A percentile compares a stretch with the other conserved stretches of the same genome.
Conservation (phyloP, 2,888 invertebrate genomes). For the Tineola bisselliella region DNA sequence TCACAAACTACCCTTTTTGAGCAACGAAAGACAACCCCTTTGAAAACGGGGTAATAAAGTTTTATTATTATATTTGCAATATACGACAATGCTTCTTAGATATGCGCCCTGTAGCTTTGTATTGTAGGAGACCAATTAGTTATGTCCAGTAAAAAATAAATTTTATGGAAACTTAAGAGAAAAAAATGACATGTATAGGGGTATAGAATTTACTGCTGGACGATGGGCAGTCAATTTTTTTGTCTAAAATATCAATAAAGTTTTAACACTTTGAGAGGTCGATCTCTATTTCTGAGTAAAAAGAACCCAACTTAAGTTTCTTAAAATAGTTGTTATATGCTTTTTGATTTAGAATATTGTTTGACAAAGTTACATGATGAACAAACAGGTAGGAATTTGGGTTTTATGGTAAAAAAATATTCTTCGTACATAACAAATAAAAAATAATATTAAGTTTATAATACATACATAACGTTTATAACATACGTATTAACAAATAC, state of each 20-base stretch:
- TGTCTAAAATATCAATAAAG: constrained; percentile 49
- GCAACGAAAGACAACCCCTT: constrained; percentile 54
- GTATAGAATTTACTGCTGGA: constrained; percentile 48
- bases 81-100: constrained; percentile 42
- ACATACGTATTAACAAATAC: no score
- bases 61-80: constrained; percentile 66
- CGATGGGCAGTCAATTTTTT: constrained; percentile 40
- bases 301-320: constrained; percentile 4
- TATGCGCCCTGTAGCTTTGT: constrained; percentile 46
- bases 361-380: neutral
- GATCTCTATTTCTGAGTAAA: constrained; percentile 28
- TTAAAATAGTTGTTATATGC: neutral
- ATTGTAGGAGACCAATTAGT: constrained; percentile 53
- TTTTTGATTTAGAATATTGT: neutral
- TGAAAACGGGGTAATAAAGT: constrained; percentile 63
- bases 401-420: no score
- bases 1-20: constrained; percentile 56
- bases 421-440: no score
- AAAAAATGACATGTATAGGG: constrained; percentile 43
- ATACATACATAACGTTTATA: no score
- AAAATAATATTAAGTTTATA: no score
- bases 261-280: constrained; percentile 48
- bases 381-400: neutral
- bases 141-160: constrained; percentile 40
- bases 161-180: constrained; percentile 42